Evolutionary conservation across 1,140 invertebrate genomes (phyloP), one percentile per base, ranked within the genome.

Genomic region (Daktulosphaira vitifoliae): DNA sequence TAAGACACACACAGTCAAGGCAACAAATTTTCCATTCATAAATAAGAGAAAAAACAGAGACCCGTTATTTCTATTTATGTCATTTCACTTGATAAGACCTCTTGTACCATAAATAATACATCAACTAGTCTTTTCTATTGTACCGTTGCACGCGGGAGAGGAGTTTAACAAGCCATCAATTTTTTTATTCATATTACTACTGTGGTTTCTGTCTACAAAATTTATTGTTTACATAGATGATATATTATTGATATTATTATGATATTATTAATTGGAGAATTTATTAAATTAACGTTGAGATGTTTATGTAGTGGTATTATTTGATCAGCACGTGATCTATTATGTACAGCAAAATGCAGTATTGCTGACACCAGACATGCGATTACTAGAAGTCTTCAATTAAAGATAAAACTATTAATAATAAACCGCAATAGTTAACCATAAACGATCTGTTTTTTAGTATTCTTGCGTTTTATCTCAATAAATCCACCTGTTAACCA

Each of bases 41-140:
- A 33, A 33, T 33, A 33, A n/a, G 2, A 26, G 3, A 20, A 16
- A 8, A 23, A 3, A 49, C 20, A 22, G 22, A 49, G 15, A 51
- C 25, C 15, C 9, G 23, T 2, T 39, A 22, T 39, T 38, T 22
- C 38, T 18, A 42, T 44, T 44, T 15, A 42, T 29, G 6, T 25
- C n/a, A 44, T 44, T 20, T 18, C 11, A 8, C n/a, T 46, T 46
- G 5, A 33, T 33, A 33, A 33, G 11, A 33, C 29, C 11, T 6
- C 3, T 16, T 16, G 16, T 1, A 3, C 23, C 23, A 59, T 59
- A 59, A 59, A 59, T 59, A 59, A 59, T 59, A 13, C 54, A 59
- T 59, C 23, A 20, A 44, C 38, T 9, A 13, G 53, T 59, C n/a
- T 59, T 16, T 22, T 25, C 54, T 4, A 44, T 59, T 44, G 54